phyloP scores from a whole-genome alignment of 2,113 vertebrate species.

The Circaetus gallicus region DNA sequence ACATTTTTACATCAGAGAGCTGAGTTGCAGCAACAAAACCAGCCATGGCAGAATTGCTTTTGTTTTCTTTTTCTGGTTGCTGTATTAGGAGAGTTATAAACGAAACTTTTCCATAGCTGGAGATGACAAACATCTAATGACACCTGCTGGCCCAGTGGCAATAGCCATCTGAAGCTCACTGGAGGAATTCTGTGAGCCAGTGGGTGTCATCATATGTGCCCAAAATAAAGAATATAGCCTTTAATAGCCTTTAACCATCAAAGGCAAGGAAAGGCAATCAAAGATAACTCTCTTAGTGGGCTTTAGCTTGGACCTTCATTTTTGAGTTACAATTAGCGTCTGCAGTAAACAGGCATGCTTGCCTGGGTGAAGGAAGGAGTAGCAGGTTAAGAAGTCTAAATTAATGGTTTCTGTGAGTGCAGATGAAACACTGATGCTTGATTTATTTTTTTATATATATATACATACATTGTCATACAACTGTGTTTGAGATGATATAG shows the following conservation, averaged over 20 bases:
- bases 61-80: constrained; percentile 8
- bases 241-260: background rate
- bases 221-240: background rate
- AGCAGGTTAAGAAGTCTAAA: background rate
- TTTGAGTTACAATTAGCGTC: background rate
- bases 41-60: background rate
- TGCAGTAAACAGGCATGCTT: background rate
- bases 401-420: background rate
- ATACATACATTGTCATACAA: background rate
- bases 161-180: background rate
- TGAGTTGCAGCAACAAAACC: background rate
- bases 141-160: background rate
- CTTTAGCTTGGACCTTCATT: background rate
- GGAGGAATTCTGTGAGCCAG: background rate
- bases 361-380: background rate
- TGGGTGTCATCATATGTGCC: background rate
- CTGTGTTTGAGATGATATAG: background rate
- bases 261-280: background rate
- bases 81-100: background rate
- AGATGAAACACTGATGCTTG: background rate
- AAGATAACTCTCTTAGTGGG: background rate
- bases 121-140: background rate
- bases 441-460: background rate
- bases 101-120: background rate
- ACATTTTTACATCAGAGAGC: background rate